Evolutionary conservation across 2,888 invertebrate genomes (phyloP).

Genomic region (Unio delphinus): DNA sequence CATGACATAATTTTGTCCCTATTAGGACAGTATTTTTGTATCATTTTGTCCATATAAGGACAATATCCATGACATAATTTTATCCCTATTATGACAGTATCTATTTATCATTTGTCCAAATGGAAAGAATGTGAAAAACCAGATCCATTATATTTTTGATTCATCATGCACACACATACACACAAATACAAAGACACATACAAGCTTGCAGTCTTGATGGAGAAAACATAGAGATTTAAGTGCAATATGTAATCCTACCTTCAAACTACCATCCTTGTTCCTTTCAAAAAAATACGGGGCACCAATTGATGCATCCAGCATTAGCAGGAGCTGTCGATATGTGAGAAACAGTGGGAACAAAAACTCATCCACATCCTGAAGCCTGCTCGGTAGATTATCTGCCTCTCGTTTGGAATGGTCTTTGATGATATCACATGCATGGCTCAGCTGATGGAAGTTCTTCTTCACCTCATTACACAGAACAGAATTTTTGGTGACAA

Average conservation of each 20-base stretch:
- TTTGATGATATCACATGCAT: conserved; percentile 20
- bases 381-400: conserved; percentile 19
- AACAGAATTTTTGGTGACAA: conserved; percentile 53
- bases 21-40: too few relatives aligned
- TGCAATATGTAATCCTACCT: conserved; percentile 11
- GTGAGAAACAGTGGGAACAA: conserved; percentile 60
- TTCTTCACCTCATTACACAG: conserved; percentile 53
- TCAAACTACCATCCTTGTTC: conserved; percentile 51
- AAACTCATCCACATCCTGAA: conserved; percentile 26
- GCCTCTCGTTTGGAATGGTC: conserved; percentile 15
- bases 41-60: too few relatives aligned
- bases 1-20: too few relatives aligned
- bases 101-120: too few relatives aligned
- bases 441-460: conserved; percentile 46
- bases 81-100: too few relatives aligned
- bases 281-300: conserved; percentile 54
- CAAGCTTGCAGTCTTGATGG: too few relatives aligned
- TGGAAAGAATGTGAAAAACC: too few relatives aligned
- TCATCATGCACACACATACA: too few relatives aligned
- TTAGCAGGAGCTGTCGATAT: conserved; percentile 55
- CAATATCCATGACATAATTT: too few relatives aligned
- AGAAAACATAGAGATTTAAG: neutral
- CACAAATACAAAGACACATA: too few relatives aligned
- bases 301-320: conserved; percentile 59
- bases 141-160: too few relatives aligned